A percentile compares a stretch with the other conserved stretches of the same genome.
Evolutionary conservation across 2,888 invertebrate species (phyloP).

Genomic region (Clistopyga incitator): DNA sequence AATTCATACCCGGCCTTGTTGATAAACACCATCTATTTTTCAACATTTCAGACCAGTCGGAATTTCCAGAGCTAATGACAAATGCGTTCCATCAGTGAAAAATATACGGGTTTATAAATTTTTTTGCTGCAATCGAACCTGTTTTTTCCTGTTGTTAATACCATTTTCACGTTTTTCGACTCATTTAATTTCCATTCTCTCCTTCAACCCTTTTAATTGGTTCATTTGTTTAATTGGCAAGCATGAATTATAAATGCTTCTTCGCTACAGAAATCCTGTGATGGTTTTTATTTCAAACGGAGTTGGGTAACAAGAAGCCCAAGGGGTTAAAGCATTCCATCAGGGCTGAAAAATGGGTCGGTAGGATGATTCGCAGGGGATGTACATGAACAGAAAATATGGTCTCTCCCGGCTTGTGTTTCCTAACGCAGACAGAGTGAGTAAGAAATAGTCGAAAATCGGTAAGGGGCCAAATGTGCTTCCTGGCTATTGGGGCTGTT

Average conservation of each 20-base stretch:
- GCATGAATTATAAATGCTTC: not conserved
- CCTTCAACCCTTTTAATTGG: not conserved
- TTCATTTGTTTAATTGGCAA: not conserved
- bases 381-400: conserved; percentile 4
- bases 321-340: not conserved
- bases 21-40: too few species aligned
- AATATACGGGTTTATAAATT: too few species aligned
- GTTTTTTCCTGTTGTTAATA: too few species aligned
- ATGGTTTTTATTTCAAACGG: not conserved
- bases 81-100: too few species aligned
- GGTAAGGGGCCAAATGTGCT: conserved; percentile 3
- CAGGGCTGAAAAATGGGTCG: not conserved
- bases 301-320: not conserved
- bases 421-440: not conserved
- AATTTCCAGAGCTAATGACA: too few species aligned
- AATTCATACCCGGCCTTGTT: too few species aligned
- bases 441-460: conserved; percentile 21
- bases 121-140: too few species aligned
- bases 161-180: not conserved
- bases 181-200: not conserved
- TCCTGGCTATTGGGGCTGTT: conserved; percentile 5
- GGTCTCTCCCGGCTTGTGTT: conserved; percentile 7
- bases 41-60: too few species aligned
- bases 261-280: not conserved
- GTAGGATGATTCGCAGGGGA: not conserved